Base-by-base conservation (phyloP, 2,797 vertebrate species). In the Chelonia mydas region DNA sequence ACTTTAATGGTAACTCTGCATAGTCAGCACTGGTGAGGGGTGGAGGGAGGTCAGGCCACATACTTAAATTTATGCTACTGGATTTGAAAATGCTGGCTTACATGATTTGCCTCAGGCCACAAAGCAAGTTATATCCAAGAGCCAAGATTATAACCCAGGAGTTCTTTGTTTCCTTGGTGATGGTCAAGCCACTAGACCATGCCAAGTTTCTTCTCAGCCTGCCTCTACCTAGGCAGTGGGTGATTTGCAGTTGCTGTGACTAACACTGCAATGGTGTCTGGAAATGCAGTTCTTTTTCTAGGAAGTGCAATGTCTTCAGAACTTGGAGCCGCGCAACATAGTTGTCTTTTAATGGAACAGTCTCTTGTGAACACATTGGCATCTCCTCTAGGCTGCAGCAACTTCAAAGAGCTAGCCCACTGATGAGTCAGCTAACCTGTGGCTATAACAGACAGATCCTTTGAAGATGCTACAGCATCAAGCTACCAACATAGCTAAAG, bases 291-390 rank as follows among this genome's bases (percentile, higher is more conserved):
- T 41, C 41, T 41, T 41, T 41, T 76, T 76, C 45, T 27, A 13
- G 5, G 11, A 47, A 47, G 74, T 47, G 41, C 74, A 28, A 9
- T 11, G 74, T 76, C 41, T 76, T 76, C 45, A 47, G 41, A 76
- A 28, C 41, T 28, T 28, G 13, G 25, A 16, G 27, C 25, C 16
- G 41, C 47, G 13, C 27, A 47, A 45, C 45, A 79, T 11, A 59
- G 0, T 19, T 78, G 51, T 90, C 89, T 89, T 94, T 95, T 59
- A 84, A 19, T 51, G 88, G 81, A 59, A 85, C 78, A 61, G 95
- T 86, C 94, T 92, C 83, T 77, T 0, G 0, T 37, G 49, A 86
- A 23, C 7, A 74, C 41, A 47, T 11, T 47, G 25, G 27, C 45
- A 27, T 47, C 45, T 68, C 25, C 80, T 91, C 93, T 92, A 91